These are phyloP conservation scores for Dicaeum eximium DNA, from an alignment of 2,113 vertebrate species.

Conservation along the genomic window DNA sequence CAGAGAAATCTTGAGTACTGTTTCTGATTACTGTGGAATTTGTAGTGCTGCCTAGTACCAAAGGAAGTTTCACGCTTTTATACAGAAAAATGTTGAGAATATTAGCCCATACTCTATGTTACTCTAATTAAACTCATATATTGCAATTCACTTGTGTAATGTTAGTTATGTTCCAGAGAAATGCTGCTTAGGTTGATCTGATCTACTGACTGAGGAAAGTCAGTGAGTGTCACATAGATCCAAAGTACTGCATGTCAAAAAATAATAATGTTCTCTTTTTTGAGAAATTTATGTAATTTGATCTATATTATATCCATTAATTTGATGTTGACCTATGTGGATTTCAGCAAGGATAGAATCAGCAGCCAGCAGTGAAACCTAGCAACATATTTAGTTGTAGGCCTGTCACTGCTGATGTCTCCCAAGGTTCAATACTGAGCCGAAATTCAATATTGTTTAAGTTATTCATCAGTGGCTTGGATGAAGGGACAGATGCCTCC, in stretches of 20 bases:
- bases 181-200: accelerated
- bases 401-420: neutral
- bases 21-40: neutral
- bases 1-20: neutral
- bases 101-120: accelerated
- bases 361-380: neutral
- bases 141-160: neutral
- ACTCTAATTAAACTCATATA: neutral
- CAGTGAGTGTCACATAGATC: neutral
- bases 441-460: neutral
- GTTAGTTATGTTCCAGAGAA: neutral
- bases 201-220: neutral
- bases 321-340: neutral
- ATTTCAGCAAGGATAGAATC: neutral
- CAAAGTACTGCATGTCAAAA: neutral
- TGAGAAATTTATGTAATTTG: neutral
- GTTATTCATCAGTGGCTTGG: neutral
- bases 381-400: neutral
- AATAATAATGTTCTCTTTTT: neutral
- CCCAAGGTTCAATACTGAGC: neutral
- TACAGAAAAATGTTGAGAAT: neutral
- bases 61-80: neutral
- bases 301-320: neutral
- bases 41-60: neutral
- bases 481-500: neutral